phyloP scores from a whole-genome alignment of 2,797 vertebrate species.

The Pangasius krempfi region DNA sequence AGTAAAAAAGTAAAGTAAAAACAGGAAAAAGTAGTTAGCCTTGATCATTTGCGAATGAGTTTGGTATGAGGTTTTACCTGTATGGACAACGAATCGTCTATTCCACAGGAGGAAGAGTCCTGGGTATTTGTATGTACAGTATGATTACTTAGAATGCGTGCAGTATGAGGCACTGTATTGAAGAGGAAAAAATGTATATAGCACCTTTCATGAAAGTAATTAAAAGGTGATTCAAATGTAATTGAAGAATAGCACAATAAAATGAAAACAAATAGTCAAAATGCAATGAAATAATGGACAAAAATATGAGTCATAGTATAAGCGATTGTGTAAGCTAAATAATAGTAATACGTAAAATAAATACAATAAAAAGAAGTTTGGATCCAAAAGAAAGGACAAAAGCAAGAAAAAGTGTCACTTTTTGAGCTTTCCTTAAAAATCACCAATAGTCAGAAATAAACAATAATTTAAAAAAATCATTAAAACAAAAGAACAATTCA shows the following conservation, averaged over 20 bases:
- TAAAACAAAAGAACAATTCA: neutral
- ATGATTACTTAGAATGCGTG: neutral
- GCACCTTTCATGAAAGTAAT: neutral
- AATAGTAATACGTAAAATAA: neutral
- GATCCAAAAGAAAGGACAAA: neutral
- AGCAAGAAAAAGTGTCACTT: neutral
- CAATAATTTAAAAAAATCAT: no score
- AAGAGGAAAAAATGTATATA: neutral
- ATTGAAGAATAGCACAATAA: neutral
- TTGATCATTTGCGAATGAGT: neutral
- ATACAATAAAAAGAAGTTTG: neutral
- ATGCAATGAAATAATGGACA: neutral
- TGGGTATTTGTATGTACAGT: neutral
- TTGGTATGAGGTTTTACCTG: neutral
- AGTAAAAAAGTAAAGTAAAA: neutral
- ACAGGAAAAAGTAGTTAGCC: neutral
- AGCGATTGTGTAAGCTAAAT: neutral
- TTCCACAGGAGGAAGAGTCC: neutral
- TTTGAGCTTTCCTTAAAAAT: neutral
- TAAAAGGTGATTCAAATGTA: neutral
- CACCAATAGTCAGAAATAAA: neutral
- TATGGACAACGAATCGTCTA: neutral
- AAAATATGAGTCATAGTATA: neutral
- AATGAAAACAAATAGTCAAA: neutral
- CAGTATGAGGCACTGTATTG: neutral